phyloP scores from a whole-genome alignment of 2,797 vertebrate species.

The Gila robusta region DNA sequence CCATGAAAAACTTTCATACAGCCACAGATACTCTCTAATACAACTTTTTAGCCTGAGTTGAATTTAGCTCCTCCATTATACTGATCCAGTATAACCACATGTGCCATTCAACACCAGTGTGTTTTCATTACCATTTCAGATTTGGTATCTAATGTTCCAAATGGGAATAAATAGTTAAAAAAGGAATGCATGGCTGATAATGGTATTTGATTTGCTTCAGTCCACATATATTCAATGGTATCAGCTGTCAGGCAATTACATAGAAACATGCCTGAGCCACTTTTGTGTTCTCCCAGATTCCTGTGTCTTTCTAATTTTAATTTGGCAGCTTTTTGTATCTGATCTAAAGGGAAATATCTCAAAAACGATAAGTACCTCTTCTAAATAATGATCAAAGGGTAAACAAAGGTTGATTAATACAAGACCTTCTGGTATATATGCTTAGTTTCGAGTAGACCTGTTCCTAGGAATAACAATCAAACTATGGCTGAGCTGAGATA shows the following conservation, averaged over 20 bases:
- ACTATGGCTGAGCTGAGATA: neutral
- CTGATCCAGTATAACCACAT: conserved; percentile 5
- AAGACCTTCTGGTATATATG: neutral
- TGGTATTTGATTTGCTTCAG: conserved; percentile 12
- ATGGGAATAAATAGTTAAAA: neutral
- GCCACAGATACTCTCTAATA: conserved; percentile 34
- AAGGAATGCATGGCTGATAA: conserved; percentile 4
- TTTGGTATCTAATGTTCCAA: neutral
- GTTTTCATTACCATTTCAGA: conserved; percentile 26
- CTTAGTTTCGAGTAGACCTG: conserved; percentile 16
- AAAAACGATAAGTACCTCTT: neutral
- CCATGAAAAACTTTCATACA: conserved; percentile 54
- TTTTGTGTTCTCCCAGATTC: conserved; percentile 65
- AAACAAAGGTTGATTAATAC: neutral
- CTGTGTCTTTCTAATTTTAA: conserved; percentile 57
- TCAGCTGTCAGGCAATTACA: conserved; percentile 48
- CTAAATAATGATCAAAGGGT: neutral
- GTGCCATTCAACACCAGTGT: neutral
- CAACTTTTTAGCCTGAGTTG: neutral
- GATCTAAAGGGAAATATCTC: conserved; percentile 19
- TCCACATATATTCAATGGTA: conserved; percentile 47
- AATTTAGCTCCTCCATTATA: neutral
- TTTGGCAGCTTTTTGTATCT: conserved; percentile 55
- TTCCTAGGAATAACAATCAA: conserved; percentile 10
- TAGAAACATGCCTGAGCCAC: conserved; percentile 62